Evolutionary conservation across 1,140 invertebrate genomes (phyloP), one percentile per base, ranked within the genome.

Genomic region (Drosophila carrolli): DNA sequence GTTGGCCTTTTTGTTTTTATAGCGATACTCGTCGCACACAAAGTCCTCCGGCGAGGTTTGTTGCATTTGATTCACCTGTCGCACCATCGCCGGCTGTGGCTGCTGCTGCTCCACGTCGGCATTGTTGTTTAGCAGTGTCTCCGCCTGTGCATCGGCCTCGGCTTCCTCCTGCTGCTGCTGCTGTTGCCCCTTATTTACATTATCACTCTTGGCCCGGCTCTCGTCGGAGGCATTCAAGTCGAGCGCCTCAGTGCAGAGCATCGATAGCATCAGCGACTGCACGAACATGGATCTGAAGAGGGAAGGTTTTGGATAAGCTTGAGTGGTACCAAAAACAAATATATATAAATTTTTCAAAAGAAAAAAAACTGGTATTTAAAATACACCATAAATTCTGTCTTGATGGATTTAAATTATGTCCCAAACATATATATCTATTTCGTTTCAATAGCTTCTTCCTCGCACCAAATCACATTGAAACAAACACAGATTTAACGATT

Each of bases 61-160:
- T 79, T 92, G 91, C 78, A 92, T 92, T 78, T 92, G 91, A 91
- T 92, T 88, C 54, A 90, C 91, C 76, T 88, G 91, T 53, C 89
- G 82, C 66, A 79, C 84, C 67, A 79, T 67, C 41, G 75, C 71
- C 27, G 62, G 56, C 56, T 72, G 81, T 53, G 60, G 51, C 63
- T 74, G 75, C 35, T 72, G 74, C 44, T 86, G 82, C 71, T 70
- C 83, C 70, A 81, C 84, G 62, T 88, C 80, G 23, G 91, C 78
- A 79, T 90, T 90, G 63, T 92, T 92, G 43, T 92, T 91, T 7
- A 91, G 78, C 78, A 91, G 66, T 27, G 91, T 85, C 61, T 92
- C 82, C 71, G 83, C 75, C 47, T 88, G 68, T 23, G 90, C 81
- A 70, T 92, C 82, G 61, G 83, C 75, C 53, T 85, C 73, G 47